These are phyloP conservation scores for Cyphomyrmex costatus DNA, from an alignment of 1,140 invertebrate genomes.

Conservation along the genomic window DNA sequence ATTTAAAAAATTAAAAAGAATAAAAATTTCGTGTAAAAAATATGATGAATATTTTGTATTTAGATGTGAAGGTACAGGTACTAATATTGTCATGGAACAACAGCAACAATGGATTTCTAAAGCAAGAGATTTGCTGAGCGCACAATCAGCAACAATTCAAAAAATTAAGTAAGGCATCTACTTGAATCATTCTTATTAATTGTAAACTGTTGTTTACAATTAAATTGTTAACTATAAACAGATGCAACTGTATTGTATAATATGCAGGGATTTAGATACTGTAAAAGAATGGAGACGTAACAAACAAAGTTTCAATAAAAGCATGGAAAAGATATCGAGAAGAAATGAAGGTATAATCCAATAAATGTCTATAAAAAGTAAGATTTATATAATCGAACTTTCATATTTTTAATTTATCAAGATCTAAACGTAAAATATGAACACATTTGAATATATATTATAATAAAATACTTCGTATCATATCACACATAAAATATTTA, in stretches of 20 bases:
- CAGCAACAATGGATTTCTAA: constrained; percentile 72
- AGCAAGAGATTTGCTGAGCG: constrained; percentile 72
- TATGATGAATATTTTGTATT: constrained; percentile 40
- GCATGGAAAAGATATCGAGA: constrained; percentile 76
- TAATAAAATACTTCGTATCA: constrained; percentile 37
- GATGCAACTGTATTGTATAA: constrained; percentile 22
- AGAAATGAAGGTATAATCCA: constrained; percentile 76
- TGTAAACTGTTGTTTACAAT: no score
- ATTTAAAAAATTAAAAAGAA: no score
- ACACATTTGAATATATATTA: not conserved
- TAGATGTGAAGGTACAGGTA: constrained; percentile 76
- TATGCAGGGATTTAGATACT: constrained; percentile 73
- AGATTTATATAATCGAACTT: not conserved
- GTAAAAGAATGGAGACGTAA: constrained; percentile 79
- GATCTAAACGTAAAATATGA: not conserved
- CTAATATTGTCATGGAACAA: constrained; percentile 66
- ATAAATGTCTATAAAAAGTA: not conserved
- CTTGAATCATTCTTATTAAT: constrained; percentile 1
- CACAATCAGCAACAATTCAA: constrained; percentile 76
- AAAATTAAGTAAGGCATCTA: constrained; percentile 76
- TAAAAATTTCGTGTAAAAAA: constrained; percentile 53
- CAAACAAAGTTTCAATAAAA: constrained; percentile 75
- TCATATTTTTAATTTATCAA: not conserved
- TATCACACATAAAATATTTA: constrained; percentile 28
- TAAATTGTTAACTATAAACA: constrained; percentile 29